Evolutionary conservation across 2,113 vertebrate genomes (phyloP), one percentile per base, ranked within the genome.

Genomic region (Rhinichthys klamathensis): DNA sequence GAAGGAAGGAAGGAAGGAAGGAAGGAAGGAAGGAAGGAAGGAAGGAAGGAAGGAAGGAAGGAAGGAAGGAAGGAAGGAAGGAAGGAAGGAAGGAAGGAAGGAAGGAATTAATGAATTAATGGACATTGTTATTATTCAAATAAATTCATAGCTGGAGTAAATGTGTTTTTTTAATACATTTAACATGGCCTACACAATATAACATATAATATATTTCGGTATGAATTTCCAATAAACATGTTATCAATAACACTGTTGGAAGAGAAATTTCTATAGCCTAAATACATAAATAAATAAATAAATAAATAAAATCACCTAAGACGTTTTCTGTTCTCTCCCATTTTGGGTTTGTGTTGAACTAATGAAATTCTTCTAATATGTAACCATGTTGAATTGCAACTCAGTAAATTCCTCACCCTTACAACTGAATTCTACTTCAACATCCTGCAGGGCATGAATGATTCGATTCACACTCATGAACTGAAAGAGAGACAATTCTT

Each of bases 381-480:
- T 35, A 30, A 21, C 32, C 7, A 2, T 69, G 65, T 35, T 21
- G 16, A 35, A 21, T 35, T 35, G 7, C 27, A 32, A 65, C 63
- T 27, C 63, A 0, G 25, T 65, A 16, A 65, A 32, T 63, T 13
- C n/a, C 27, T 65, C 27, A 16, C 30, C 27, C 27, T 16, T 32
- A 15, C 13, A 69, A 69, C 32, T 38, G 30, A 38, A 41, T 70
- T 10, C 35, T 11, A 12, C 16, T 21, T 70, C 35, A 23, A 23
- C 67, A 38, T 70, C 32, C 67, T 23, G 0, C 67, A 70, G 18
- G 21, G 18, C 9, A 10, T 18, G 4, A 35, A n/a, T 11, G 0
- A 70, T 70, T 70, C 21, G 21, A 41, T 70, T 70, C 67, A 70
- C 67, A 56, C 18, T 23, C 67, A 70, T 70, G 35, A 10, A 70